Base-by-base conservation (phyloP, 1,140 invertebrate genomes). In the Macrocentrus cingulum region DNA sequence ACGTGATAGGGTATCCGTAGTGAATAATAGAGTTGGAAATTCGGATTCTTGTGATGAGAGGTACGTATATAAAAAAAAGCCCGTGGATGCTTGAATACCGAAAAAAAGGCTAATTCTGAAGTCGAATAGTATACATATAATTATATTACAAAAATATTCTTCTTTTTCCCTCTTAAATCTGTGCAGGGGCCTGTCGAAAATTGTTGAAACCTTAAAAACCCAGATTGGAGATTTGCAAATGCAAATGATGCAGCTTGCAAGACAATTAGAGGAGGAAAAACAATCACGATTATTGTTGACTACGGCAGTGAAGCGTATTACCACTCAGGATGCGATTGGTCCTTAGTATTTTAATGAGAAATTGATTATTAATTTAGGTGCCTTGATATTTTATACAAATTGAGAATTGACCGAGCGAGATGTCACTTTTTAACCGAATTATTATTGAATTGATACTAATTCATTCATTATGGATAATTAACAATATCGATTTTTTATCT, bases 201-300 rank as follows among this genome's bases (percentile, higher is more conserved):
- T 86, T 22, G 87, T 90, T 60, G 87, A 87, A 72, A 81, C 83
- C 44, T 66, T 90, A 50, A 87, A 85, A 68, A 84, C 83, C 66
- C 84, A 88, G 75, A 79, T 90, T 50, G 76, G 79, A 29, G 80
- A 84, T 42, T 66, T 90, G 51, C 80, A 84, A 65, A 76, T 60
- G 66, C 83, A 79, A 71, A 77, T 83, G 50, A 65, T 72, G 29
- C 66, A 76, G 41, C 60, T 83, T 11, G 76, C 74, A 11, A 68
- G 69, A 51, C 77, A 82, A 49, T 60, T 84, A 16, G 79, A 83
- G 5, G 81, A 82, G 37, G 82, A 83, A 52, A 75, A 75, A 59
- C 74, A 71, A 59, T 80, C 77, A 18, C 68, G 82, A 45, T 69
- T 77, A 53, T 74, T 76, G 20, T 70, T 84, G 50, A 74, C 76